These are phyloP conservation scores for Thryonomys swinderianus DNA, from an alignment of 2,113 vertebrate species.

Conservation along the genomic window DNA sequence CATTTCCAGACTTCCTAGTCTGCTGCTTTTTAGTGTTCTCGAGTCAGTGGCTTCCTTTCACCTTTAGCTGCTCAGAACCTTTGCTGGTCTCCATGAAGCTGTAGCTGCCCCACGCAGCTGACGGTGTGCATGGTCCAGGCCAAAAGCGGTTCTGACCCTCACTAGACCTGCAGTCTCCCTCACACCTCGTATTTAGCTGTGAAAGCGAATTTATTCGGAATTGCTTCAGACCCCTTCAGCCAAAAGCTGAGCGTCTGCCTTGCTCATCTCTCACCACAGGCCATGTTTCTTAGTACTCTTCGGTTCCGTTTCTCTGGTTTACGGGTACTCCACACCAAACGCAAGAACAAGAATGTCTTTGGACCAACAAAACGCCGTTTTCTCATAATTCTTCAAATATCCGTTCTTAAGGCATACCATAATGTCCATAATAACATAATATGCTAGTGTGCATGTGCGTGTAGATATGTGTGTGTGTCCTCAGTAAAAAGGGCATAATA, in stretches of 20 bases:
- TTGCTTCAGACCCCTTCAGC: not conserved
- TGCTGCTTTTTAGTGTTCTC: not conserved
- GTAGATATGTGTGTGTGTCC: not conserved
- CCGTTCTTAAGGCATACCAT: not conserved
- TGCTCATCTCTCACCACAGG: not conserved
- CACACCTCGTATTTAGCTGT: not conserved
- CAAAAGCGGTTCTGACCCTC: not conserved
- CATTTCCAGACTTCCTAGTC: not conserved
- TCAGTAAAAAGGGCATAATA: not conserved
- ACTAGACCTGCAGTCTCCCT: not conserved
- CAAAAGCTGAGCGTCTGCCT: not conserved
- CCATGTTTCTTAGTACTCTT: not conserved
- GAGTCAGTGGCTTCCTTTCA: not conserved
- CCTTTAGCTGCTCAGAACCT: not conserved
- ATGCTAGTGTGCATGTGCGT: not conserved
- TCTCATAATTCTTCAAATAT: not conserved
- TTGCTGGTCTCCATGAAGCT: not conserved
- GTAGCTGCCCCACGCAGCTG: not conserved
- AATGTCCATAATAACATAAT: not conserved
- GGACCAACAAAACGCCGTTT: not conserved
- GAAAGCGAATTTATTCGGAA: not conserved
- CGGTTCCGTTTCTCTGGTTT: not conserved
- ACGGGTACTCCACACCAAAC: not conserved
- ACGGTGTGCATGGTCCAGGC: not conserved
- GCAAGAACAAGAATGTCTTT: not conserved